Conservation (phyloP, 2,113 vertebrate species). For the Ceyx melanurus region DNA sequence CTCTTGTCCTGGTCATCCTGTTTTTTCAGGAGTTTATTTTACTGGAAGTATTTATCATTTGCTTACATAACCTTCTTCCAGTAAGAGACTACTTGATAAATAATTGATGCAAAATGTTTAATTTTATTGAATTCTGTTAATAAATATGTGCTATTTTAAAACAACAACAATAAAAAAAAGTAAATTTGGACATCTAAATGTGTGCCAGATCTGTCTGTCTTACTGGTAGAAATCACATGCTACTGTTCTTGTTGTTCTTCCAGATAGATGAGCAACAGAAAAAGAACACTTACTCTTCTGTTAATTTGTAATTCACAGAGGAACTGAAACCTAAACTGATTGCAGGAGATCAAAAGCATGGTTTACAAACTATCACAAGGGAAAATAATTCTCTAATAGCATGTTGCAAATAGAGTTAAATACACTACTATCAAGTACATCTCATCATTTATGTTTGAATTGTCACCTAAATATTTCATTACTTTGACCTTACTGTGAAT, state of each 20-base stretch:
- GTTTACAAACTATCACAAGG: background rate
- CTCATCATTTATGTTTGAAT: slow-evolving; percentile 30
- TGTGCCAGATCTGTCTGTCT: background rate
- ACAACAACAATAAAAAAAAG: background rate
- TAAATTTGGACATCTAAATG: background rate
- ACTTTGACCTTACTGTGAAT: slow-evolving; percentile 32
- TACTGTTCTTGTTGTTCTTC: background rate
- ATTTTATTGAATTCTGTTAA: background rate
- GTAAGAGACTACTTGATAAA: background rate
- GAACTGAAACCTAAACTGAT: background rate
- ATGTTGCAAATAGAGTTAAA: background rate
- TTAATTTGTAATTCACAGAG: background rate
- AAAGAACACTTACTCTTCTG: background rate
- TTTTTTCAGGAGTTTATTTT: background rate
- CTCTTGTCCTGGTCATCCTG: background rate
- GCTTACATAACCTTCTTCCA: background rate
- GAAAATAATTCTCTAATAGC: background rate
- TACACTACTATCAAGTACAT: background rate
- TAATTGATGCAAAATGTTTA: background rate
- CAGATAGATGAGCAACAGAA: background rate
- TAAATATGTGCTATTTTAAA: background rate
- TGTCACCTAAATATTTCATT: slow-evolving; percentile 63
- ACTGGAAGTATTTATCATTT: background rate
- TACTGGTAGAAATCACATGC: background rate
- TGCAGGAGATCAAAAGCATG: background rate